phyloP scores from a whole-genome alignment of 2,113 vertebrate species.

The Otocyon megalotis region DNA sequence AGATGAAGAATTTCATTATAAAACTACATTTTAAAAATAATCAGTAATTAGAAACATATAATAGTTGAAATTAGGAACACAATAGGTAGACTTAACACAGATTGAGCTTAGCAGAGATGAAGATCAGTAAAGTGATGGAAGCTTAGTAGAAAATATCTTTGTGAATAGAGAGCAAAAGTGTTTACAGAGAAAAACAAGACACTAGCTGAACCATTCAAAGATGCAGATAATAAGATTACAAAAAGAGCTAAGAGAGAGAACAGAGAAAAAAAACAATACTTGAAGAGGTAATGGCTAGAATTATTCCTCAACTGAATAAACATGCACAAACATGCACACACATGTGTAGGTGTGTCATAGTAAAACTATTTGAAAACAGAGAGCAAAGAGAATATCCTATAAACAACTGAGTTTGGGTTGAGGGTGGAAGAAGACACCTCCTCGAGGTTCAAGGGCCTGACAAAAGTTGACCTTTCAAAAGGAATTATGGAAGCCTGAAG shows the following conservation, averaged over 20 bases:
- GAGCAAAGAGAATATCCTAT: not conserved
- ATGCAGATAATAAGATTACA: not conserved
- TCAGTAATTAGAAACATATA: not conserved
- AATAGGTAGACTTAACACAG: not conserved
- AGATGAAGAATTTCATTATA: not conserved
- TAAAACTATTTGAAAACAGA: not conserved
- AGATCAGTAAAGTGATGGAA: not conserved
- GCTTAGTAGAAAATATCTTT: not conserved
- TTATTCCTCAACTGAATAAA: not conserved
- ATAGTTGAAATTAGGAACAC: not conserved
- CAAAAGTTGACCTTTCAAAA: not conserved
- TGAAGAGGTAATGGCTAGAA: not conserved
- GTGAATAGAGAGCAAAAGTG: not conserved
- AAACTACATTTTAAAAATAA: not conserved
- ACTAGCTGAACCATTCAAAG: not conserved
- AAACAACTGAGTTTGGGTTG: not conserved
- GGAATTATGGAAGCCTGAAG: not conserved
- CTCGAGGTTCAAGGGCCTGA: not conserved
- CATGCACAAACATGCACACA: not conserved
- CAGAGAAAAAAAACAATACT: not conserved
- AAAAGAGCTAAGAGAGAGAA: not conserved
- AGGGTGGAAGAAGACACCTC: not conserved
- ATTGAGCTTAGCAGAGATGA: not conserved
- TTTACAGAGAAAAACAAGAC: not conserved
- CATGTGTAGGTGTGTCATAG: not conserved